Evolutionary conservation across 2,797 vertebrate species (phyloP), one percentile per base, ranked within the genome.

Genomic region (Hybognathus amarus): DNA sequence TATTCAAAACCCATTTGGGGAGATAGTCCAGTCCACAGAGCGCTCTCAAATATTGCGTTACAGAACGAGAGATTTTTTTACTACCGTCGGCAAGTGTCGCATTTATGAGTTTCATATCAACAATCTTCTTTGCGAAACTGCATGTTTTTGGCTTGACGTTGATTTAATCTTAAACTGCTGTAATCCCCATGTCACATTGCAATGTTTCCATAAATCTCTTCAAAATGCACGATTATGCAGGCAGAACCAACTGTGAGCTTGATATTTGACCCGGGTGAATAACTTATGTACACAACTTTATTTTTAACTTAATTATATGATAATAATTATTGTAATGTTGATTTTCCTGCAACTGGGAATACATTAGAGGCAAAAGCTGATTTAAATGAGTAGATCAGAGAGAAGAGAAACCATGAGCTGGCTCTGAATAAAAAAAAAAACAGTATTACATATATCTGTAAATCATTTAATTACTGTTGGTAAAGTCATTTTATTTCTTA

Each of bases 1-100:
- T n/a, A 85, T 77, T 74, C 54, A 78, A 83, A 88, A 68, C 69
- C 79, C 75, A 61, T 86, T 87, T 83, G 63, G 61, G 80, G 68
- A 61, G 38, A 85, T 77, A 79, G 80, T 77, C 75, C 69, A 75
- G n/a, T 83, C 47, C 18, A 22, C 5, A 18, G 59, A 66, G 69
- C 56, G 64, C 70, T 85, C 42, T 73, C n/a, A 85, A 77, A 85
- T 81, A 63, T n/a, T 66, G 69, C n/a, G 47, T 42, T 73, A 64
- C 59, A 73, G 80, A 59, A 36, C 17, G 61, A 45, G 68, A 45
- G 54, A 61, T n/a, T 33, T 33, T 45, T n/a, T 47, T 71, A 47
- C 30, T 38, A 36, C 69, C 52, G 18, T 36, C 12, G 33, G 20
- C 27, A n/a, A 13, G 66, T 67, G 4, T 67, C 1, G 22, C 45